phyloP scores from a whole-genome alignment of 2,888 invertebrate species.

The Melieria crassipennis region DNA sequence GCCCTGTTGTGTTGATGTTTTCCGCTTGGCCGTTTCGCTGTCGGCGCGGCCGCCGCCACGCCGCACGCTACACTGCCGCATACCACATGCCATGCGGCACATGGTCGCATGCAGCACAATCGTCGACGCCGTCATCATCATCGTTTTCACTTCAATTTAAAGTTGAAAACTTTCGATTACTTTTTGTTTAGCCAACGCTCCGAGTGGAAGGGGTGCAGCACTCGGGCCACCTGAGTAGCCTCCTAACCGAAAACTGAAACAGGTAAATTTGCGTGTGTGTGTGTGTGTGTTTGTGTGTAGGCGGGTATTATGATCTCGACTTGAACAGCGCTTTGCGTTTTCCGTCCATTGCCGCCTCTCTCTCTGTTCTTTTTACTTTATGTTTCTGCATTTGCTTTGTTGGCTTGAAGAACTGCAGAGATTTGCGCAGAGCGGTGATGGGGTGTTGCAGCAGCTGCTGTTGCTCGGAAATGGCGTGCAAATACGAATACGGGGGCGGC shows the following conservation, averaged over 20 bases:
- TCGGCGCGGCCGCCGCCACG: background rate
- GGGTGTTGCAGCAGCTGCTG: background rate
- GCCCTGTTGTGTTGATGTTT: background rate
- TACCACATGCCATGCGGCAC: conserved; percentile 5
- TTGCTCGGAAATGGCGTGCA: conserved; percentile 1
- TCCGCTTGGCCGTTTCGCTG: background rate
- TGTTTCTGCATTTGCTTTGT: background rate
- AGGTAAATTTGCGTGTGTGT: background rate
- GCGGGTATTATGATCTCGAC: background rate
- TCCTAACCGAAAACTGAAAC: too few species aligned
- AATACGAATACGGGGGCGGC: background rate
- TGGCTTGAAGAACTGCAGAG: background rate
- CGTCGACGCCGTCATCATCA: conserved; percentile 39
- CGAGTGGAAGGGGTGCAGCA: background rate
- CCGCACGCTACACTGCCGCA: background rate
- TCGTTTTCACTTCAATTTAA: conserved; percentile 63
- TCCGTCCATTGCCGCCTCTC: conserved; percentile 4
- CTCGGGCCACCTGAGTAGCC: too few species aligned
- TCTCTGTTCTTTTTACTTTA: background rate
- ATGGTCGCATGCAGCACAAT: background rate
- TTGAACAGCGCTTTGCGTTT: conserved; percentile 25
- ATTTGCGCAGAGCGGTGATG: background rate
- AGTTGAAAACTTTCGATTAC: conserved; percentile 56
- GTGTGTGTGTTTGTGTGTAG: background rate
- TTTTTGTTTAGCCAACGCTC: conserved; percentile 37